Conservation (phyloP, 2,888 invertebrate genomes). For the Drosophila ustulata region DNA sequence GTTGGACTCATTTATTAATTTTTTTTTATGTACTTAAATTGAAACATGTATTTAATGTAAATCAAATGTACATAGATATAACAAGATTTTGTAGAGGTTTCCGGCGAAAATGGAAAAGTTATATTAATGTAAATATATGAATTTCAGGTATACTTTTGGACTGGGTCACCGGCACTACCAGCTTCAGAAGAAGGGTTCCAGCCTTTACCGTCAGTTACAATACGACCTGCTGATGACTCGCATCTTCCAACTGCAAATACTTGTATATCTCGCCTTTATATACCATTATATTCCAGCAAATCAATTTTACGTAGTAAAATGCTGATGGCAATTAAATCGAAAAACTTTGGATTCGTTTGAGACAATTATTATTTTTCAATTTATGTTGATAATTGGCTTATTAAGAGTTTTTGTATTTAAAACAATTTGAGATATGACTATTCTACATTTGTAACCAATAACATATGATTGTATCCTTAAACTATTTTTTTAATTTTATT, state of each 20-base stretch:
- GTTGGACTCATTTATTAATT: too few relatives aligned
- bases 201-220: conserved; percentile 99
- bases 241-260: conserved; percentile 99
- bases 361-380: conserved; percentile 18
- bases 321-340: conserved; percentile 98
- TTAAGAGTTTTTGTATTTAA: conserved; percentile 42
- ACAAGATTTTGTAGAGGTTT: too few relatives aligned
- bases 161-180: conserved; percentile 98
- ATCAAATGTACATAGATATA: too few relatives aligned
- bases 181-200: conserved; percentile 99
- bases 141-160: conserved; percentile 99
- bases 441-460: conserved; percentile 49
- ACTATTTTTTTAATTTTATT: conserved; percentile 44
- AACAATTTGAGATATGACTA: conserved; percentile 36
- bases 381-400: conserved; percentile 35
- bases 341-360: conserved; percentile 99
- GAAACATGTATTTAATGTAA: too few relatives aligned
- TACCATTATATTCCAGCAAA: conserved; percentile 98
- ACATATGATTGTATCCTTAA: conserved; percentile 59
- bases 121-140: conserved; percentile 36
- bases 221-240: conserved; percentile 98
- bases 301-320: conserved; percentile 97
- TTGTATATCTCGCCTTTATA: conserved; percentile 99
- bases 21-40: too few relatives aligned
- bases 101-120: too few relatives aligned